Evolutionary conservation across 2,797 vertebrate genomes (phyloP).

Genomic region (Sphenodon punctatus): DNA sequence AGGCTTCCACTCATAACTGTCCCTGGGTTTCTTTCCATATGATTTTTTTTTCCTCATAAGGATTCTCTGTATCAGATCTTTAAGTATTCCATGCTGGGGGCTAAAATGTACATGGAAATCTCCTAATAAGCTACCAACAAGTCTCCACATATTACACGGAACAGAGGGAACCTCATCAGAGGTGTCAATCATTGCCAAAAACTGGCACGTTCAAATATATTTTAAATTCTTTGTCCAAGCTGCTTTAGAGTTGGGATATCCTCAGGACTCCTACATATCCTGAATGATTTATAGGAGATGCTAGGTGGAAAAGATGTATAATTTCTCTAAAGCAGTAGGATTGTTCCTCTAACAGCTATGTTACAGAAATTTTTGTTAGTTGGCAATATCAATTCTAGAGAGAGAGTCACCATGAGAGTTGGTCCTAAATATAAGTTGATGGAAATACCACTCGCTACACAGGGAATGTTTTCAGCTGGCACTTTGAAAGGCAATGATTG

Average conservation of each 20-base stretch:
- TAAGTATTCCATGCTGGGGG: background rate
- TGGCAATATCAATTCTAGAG: background rate
- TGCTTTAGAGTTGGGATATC: background rate
- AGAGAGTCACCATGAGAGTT: background rate
- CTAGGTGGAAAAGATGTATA: background rate
- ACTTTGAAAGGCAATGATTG: conserved; percentile 31
- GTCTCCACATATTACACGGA: background rate
- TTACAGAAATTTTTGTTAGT: background rate
- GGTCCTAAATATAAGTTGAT: conserved; percentile 21
- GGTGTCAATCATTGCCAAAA: background rate
- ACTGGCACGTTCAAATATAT: background rate
- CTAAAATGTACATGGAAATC: background rate
- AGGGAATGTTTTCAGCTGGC: conserved; percentile 22
- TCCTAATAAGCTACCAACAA: background rate
- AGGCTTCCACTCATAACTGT: background rate
- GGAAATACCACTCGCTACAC: conserved; percentile 38
- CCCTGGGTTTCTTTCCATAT: background rate
- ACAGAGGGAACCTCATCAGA: background rate
- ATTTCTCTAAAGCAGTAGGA: background rate
- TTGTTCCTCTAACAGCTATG: background rate
- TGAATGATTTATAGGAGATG: background rate
- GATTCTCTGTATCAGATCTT: background rate
- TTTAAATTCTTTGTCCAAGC: background rate
- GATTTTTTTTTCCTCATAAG: background rate
- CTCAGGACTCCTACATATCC: background rate